These are phyloP conservation scores for Agonum fuliginosum DNA, from an alignment of 2,888 invertebrate genomes.

Conservation along the genomic window DNA sequence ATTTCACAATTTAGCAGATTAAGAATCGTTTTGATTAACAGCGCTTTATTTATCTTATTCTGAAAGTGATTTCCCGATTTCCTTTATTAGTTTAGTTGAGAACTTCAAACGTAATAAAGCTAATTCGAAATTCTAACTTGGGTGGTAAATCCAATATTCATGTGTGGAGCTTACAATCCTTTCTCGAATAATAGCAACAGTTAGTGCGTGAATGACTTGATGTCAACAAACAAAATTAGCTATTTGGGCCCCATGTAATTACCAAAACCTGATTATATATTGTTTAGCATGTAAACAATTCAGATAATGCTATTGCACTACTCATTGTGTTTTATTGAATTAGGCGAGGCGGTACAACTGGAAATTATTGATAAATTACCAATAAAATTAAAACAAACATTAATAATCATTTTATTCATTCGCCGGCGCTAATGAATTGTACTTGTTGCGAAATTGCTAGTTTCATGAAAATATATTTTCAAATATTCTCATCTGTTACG, in stretches of 20 bases:
- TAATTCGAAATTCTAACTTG: no score
- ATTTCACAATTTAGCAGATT: neutral
- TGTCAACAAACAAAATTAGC: constrained; percentile 38
- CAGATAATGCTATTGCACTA: neutral
- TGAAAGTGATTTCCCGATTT: neutral
- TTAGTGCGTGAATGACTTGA: constrained; percentile 25
- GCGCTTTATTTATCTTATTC: neutral
- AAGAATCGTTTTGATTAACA: neutral
- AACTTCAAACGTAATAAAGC: constrained; percentile 17
- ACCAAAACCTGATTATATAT: constrained; percentile 22
- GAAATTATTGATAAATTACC: neutral
- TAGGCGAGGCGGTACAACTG: neutral
- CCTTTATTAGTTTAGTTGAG: constrained; percentile 20
- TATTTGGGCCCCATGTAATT: constrained; percentile 17
- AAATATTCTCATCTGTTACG: no score
- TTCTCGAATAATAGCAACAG: constrained; percentile 33
- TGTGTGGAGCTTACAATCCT: constrained; percentile 18
- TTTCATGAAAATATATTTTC: no score
- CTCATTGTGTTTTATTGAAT: neutral
- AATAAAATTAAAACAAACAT: no score
- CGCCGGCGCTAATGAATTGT: no score
- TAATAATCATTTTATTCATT: no score
- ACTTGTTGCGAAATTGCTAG: no score
- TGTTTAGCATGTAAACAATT: constrained; percentile 33
- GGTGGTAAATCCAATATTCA: constrained; percentile 21